Conservation (phyloP, 2,113 vertebrate genomes). For the Sander vitreus region DNA sequence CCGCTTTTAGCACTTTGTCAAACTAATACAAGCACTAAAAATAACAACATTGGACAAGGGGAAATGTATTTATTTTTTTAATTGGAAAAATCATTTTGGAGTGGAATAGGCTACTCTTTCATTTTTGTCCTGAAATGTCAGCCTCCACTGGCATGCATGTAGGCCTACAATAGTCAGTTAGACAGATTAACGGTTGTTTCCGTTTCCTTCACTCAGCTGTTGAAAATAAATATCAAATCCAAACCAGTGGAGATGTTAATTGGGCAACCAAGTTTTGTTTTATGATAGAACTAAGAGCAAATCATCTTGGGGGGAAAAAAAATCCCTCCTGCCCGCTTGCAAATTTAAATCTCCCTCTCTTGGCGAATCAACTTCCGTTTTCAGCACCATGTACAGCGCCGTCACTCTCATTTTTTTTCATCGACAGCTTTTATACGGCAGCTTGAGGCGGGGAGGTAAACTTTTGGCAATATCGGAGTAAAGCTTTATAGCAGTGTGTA, state of each 20-base stretch:
- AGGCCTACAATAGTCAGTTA: too few relatives aligned
- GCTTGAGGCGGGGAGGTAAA: conserved; percentile 82
- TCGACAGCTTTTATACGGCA: conserved; percentile 64
- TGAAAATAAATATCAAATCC: neutral
- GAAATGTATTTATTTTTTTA: too few relatives aligned
- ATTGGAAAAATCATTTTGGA: too few relatives aligned
- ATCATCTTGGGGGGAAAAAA: neutral
- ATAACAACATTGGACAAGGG: neutral
- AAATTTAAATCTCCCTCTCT: conserved; percentile 89
- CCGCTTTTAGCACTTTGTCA: neutral
- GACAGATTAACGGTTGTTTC: too few relatives aligned
- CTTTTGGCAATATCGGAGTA: conserved; percentile 85
- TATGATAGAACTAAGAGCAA: neutral
- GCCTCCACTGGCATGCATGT: too few relatives aligned
- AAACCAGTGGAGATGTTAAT: neutral
- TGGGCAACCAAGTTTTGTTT: neutral
- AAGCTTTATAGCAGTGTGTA: conserved; percentile 72
- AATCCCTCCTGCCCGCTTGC: neutral
- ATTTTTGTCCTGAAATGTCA: too few relatives aligned
- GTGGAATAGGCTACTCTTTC: too few relatives aligned
- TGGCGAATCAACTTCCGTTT: conserved; percentile 90
- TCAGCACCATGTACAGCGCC: conserved; percentile 81
- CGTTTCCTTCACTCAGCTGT: neutral
- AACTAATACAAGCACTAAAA: neutral
- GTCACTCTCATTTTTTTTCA: conserved; percentile 77